Conservation (phyloP, 2,888 invertebrate species). For the Serrognathus titanus region DNA sequence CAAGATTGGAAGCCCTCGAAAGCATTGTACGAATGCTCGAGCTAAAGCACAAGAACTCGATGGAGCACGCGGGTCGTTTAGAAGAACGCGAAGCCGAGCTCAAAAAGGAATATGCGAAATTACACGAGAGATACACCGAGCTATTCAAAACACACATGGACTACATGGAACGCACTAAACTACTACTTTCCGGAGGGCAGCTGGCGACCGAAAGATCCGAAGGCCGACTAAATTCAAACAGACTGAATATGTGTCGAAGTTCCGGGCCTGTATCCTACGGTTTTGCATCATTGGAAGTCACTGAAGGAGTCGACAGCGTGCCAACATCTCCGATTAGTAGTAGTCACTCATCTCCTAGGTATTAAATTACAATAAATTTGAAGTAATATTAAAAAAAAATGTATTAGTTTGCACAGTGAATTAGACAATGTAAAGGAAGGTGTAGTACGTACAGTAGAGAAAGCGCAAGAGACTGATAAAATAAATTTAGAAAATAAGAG, state of each 20-base stretch:
- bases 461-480: constrained; percentile 46
- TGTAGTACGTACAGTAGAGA: constrained; percentile 41
- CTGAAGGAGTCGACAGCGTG: constrained; percentile 67
- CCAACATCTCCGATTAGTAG: constrained; percentile 67
- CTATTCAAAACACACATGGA: constrained; percentile 99
- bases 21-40: constrained; percentile 97
- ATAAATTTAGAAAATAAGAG: constrained; percentile 48
- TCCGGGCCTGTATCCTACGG: constrained; percentile 85
- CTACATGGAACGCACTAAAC: constrained; percentile 97
- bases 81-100: constrained; percentile 96
- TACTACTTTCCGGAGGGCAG: constrained; percentile 76
- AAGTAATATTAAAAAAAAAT: neutral
- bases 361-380: constrained; percentile 9
- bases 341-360: constrained; percentile 51
- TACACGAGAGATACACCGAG: constrained; percentile 97
- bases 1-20: constrained; percentile 91
- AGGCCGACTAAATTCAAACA: constrained; percentile 63
- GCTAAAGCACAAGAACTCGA: constrained; percentile 95
- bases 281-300: constrained; percentile 77
- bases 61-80: constrained; percentile 89
- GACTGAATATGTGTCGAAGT: constrained; percentile 71
- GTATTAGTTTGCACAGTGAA: constrained; percentile 42
- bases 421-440: constrained; percentile 42
- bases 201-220: constrained; percentile 49
- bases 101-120: constrained; percentile 82